Percentiles rank a stretch among this genome's conserved stretches.
Evolutionary conservation across 2,797 vertebrate species (phyloP).

Genomic region (Notolabrus celidotus): DNA sequence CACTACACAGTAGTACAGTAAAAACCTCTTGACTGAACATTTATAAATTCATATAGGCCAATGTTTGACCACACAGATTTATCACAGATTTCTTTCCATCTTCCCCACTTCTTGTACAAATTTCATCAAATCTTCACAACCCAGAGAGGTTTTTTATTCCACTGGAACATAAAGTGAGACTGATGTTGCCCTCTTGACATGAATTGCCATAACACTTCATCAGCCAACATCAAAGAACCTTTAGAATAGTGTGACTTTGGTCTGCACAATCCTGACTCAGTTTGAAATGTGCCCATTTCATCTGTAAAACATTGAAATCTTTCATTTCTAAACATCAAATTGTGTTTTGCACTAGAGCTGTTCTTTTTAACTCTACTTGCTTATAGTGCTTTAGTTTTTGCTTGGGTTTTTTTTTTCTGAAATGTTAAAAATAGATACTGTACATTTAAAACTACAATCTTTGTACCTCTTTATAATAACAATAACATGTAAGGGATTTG

Average conservation of each 20-base stretch:
- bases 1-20: neutral
- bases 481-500: constrained; percentile 3
- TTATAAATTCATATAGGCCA: neutral
- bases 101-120: neutral
- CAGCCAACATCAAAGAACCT: too few relatives aligned
- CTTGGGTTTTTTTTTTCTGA: constrained; percentile 9
- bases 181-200: too few relatives aligned
- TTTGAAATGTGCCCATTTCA: neutral
- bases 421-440: constrained; percentile 40
- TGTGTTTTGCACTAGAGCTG: neutral
- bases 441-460: constrained; percentile 24
- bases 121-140: too few relatives aligned
- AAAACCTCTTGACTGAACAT: neutral
- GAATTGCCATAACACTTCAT: too few relatives aligned
- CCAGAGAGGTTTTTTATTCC: too few relatives aligned
- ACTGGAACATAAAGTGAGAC: too few relatives aligned
- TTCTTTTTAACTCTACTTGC: constrained; percentile 3
- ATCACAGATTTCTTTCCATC: neutral
- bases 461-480: constrained; percentile 23
- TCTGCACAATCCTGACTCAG: too few relatives aligned
- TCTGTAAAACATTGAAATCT: neutral
- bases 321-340: neutral
- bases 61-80: neutral
- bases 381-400: neutral
- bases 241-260: too few relatives aligned